A percentile compares a stretch with the other conserved stretches of the same genome.
phyloP scores from a whole-genome alignment of 2,113 vertebrate genomes.

The Picathartes gymnocephalus region DNA sequence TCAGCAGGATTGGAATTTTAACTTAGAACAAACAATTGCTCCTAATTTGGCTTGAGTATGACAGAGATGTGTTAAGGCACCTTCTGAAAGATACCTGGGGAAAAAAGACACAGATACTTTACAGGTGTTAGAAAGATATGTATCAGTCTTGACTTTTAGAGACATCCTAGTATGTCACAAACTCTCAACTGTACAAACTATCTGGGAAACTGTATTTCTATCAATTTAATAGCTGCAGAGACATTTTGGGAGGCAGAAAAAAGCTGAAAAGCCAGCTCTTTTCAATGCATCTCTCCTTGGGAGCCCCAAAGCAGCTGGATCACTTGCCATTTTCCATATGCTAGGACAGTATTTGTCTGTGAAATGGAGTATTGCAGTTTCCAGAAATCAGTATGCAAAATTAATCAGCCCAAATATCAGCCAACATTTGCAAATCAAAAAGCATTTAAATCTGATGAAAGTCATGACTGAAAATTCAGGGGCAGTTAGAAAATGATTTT shows the following conservation, averaged over 20 bases:
- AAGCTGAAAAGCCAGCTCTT: neutral
- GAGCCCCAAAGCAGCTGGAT: neutral
- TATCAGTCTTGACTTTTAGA: neutral
- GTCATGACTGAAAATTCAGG: neutral
- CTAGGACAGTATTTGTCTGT: neutral
- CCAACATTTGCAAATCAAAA: neutral
- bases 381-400: neutral
- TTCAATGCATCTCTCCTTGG: neutral
- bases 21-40: neutral
- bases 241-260: neutral
- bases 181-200: neutral
- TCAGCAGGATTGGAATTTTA: neutral
- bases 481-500: neutral
- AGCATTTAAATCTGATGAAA: neutral
- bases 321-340: neutral
- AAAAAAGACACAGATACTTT: neutral
- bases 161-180: neutral
- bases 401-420: neutral
- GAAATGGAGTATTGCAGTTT: neutral
- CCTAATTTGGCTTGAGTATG: neutral
- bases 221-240: neutral
- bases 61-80: neutral
- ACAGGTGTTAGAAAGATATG: neutral
- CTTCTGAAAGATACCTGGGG: neutral
- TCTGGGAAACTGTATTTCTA: slow-evolving; percentile 4